A percentile compares a stretch with the other conserved stretches of the same genome.
Evolutionary conservation across 2,797 vertebrate genomes (phyloP).

Genomic region (Saxicola maurus): DNA sequence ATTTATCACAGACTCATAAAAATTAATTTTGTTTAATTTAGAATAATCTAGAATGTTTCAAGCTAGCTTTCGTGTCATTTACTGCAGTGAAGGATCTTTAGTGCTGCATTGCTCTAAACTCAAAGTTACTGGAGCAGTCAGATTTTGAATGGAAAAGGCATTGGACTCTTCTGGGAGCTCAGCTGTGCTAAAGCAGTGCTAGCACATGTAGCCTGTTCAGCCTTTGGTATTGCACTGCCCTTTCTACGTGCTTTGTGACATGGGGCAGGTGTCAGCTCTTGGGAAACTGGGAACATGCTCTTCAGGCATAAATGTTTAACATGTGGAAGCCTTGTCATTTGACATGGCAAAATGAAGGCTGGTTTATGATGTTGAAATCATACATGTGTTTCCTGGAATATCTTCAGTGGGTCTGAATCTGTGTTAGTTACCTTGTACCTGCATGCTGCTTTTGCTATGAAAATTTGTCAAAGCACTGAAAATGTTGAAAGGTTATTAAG

Average conservation of each 20-base stretch:
- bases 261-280: background rate
- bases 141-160: background rate
- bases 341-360: background rate
- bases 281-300: background rate
- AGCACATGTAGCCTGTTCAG: background rate
- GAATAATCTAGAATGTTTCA: background rate
- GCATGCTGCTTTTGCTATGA: background rate
- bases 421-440: background rate
- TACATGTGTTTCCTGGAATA: accelerated
- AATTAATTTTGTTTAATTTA: background rate
- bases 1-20: background rate
- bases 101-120: background rate
- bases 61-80: background rate
- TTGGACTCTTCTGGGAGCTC: background rate
- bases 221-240: background rate
- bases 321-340: background rate
- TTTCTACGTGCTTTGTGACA: background rate
- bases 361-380: background rate
- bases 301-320: background rate
- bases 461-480: background rate
- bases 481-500: background rate
- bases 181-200: background rate
- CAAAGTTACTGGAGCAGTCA: background rate
- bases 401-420: background rate
- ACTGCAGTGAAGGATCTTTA: background rate